Evolutionary conservation across 2,888 invertebrate species (phyloP), one percentile per base, ranked within the genome.

Genomic region (Amphipyra berbera): DNA sequence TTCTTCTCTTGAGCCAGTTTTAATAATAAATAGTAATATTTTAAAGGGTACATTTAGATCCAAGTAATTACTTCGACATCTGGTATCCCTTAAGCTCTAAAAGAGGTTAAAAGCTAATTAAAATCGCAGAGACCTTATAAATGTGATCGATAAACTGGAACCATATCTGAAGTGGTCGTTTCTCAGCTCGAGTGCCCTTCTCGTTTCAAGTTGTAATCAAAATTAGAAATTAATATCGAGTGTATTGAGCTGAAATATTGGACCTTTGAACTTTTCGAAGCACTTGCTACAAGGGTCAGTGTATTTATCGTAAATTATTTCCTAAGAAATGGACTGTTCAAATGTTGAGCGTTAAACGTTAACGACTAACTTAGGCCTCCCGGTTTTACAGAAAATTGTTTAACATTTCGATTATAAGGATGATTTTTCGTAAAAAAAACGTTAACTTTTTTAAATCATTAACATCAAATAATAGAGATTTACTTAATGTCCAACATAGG

Each of bases 161-260:
- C 73, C 72, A 61, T 78, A 70, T 73, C 58, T 56, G 61, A 70
- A 79, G 74, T 70, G 73, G 58, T 58, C 69, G 68, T 73, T 63
- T 61, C 70, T 63, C 63, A 41, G 47, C 30, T 45, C 42, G 47
- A 70, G 76, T 49, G 46, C 76, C 67, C 78, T 76, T 47, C 62
- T 67, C 70, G 63, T 62, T 70, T 61, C 58, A 57, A 73, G 57
- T 70, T 61, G 67, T 75, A 68, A 79, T 83, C 69, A 71, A 76
- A 74, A 75, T 81, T 74, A 61, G 75, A 73, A 82, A 81, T 81
- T 79, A 79, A 79, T 80, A 81, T 69, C 53, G 76, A 76, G 67
- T 66, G 73, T 76, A 80, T 79, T 68, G 62, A 69, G 56, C 56
- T 72, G 64, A 68, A 77, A 79, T 81, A 73, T 82, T 67, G 59